These are phyloP conservation scores for Tupaia tana DNA, from an alignment of 2,113 vertebrate genomes.

Conservation along the genomic window DNA sequence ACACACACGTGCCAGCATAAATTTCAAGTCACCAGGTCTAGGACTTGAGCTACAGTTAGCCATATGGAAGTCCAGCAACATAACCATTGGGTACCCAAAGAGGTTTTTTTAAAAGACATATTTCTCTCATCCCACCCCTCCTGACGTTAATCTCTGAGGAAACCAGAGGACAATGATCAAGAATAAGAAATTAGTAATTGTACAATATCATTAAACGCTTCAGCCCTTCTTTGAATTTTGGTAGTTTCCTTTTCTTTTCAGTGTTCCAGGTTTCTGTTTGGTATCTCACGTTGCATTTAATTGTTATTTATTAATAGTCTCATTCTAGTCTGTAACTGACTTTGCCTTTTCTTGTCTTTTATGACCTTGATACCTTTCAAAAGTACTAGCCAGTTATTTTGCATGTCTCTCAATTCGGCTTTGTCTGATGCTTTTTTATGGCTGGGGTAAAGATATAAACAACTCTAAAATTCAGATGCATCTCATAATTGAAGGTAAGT, in stretches of 20 bases:
- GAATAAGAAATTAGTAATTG: background rate
- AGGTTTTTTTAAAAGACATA: background rate
- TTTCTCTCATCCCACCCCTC: background rate
- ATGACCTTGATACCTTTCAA: background rate
- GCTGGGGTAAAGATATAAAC: background rate
- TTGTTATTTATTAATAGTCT: background rate
- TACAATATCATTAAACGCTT: background rate
- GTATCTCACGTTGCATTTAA: background rate
- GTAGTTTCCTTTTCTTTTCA: background rate
- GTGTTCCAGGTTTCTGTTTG: background rate
- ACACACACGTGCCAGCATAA: too few relatives aligned
- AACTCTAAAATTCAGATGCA: background rate
- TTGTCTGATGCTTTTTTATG: background rate
- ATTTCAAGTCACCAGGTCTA: too few relatives aligned
- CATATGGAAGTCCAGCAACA: too few relatives aligned
- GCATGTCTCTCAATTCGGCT: background rate
- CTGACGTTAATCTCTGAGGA: slow-evolving; percentile 27
- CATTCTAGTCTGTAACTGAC: background rate
- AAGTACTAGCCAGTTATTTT: background rate
- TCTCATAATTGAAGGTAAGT: background rate
- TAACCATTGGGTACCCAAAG: background rate
- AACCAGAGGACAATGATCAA: background rate
- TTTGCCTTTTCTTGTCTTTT: slow-evolving; percentile 6
- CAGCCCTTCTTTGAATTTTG: slow-evolving; percentile 26
- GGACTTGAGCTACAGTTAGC: too few relatives aligned